Evolutionary conservation across 2,797 vertebrate genomes (phyloP).

Genomic region (Myioborus miniatus): DNA sequence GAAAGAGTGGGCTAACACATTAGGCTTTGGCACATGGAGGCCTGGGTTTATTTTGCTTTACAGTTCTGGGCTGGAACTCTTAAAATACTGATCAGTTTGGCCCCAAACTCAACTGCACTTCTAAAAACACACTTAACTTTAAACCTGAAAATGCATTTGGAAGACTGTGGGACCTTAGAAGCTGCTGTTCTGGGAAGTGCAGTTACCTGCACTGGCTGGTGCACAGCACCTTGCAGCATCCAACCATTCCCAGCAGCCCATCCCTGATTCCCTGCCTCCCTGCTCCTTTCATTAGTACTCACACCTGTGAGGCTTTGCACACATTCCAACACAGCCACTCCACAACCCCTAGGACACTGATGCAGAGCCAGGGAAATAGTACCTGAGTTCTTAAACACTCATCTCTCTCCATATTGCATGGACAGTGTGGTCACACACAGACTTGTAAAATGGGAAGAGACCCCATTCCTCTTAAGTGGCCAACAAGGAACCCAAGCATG

Average conservation of each 20-base stretch:
- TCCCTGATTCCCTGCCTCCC: not conserved
- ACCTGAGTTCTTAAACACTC: not conserved
- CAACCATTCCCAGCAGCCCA: not conserved
- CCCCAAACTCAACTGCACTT: not conserved
- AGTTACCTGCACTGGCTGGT: not conserved
- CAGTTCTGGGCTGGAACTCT: not conserved
- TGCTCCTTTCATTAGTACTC: not conserved
- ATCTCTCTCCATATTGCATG: fast-evolving
- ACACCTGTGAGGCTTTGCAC: not conserved
- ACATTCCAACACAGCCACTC: not conserved
- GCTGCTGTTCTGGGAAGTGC: not conserved
- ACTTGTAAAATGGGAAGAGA: not conserved
- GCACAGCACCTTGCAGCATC: not conserved
- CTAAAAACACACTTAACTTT: not conserved
- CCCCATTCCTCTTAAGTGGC: not conserved
- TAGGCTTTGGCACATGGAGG: not conserved
- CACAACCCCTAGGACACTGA: not conserved
- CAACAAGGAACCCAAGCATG: not conserved
- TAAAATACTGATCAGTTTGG: not conserved
- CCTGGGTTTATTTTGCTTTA: slow-evolving; percentile 11
- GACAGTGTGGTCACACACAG: not conserved
- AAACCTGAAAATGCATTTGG: not conserved
- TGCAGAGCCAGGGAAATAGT: not conserved
- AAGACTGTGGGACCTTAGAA: not conserved
- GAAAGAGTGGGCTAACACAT: not conserved